A percentile compares a stretch with the other conserved stretches of the same genome.
phyloP scores from a whole-genome alignment of 2,888 invertebrate genomes.

The Chironomus tentans region DNA sequence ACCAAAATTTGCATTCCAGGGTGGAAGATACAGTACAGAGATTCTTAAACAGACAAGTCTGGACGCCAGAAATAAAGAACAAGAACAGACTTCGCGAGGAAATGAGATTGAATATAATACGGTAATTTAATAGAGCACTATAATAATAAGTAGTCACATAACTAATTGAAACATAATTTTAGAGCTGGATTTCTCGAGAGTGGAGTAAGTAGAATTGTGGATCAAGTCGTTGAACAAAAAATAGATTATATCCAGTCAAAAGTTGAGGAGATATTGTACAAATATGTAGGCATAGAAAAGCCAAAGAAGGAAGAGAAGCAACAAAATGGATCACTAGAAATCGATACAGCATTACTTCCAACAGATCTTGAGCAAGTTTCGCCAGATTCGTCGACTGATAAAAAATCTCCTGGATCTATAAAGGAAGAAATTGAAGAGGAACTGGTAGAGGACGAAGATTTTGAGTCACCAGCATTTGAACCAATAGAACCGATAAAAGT shows the following conservation, averaged over 20 bases:
- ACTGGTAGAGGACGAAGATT: constrained; percentile 49
- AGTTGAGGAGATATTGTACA: constrained; percentile 84
- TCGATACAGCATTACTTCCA: constrained; percentile 53
- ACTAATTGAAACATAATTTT: constrained; percentile 30
- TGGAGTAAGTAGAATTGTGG: constrained; percentile 89
- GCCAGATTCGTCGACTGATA: constrained; percentile 63
- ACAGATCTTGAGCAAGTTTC: constrained; percentile 74
- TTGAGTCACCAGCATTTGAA: constrained; percentile 58
- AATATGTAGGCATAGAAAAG: constrained; percentile 70
- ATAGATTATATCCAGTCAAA: constrained; percentile 76
- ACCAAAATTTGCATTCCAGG: constrained; percentile 81
- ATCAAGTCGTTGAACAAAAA: constrained; percentile 92
- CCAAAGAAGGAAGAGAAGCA: constrained; percentile 43
- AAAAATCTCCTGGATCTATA: constrained; percentile 34
- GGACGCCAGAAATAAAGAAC: constrained; percentile 67
- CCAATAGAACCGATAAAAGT: constrained; percentile 42
- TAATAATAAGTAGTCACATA: not conserved
- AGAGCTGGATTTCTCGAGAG: constrained; percentile 82
- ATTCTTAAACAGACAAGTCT: constrained; percentile 70
- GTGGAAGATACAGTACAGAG: constrained; percentile 81
- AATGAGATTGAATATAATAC: constrained; percentile 76
- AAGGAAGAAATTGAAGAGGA: constrained; percentile 41
- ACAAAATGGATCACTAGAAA: constrained; percentile 33
- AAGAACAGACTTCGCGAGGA: constrained; percentile 87
- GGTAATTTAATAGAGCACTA: constrained; percentile 51